These are phyloP conservation scores for Anoncus sp. DNA, from an alignment of 2,888 invertebrate genomes.

Conservation along the genomic window DNA sequence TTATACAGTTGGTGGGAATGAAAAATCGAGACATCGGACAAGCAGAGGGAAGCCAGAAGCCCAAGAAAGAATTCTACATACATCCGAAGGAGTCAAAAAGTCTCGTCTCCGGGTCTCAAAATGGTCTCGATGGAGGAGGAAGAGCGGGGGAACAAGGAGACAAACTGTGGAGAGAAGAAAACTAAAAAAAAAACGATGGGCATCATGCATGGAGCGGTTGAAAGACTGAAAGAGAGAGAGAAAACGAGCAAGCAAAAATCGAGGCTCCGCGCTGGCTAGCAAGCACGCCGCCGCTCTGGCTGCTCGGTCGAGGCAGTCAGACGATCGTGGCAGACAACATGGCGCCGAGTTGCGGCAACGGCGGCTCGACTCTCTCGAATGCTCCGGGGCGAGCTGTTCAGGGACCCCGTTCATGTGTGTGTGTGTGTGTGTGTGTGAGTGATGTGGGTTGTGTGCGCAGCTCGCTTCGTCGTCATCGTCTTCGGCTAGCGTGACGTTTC, in stretches of 20 bases:
- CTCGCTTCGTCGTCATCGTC: slow-evolving; percentile 72
- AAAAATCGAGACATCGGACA: slow-evolving; percentile 31
- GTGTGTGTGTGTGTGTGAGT: not conserved
- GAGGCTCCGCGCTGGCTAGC: slow-evolving; percentile 80
- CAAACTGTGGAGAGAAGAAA: slow-evolving; percentile 43
- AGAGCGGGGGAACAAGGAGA: slow-evolving; percentile 56
- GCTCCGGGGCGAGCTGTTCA: slow-evolving; percentile 34
- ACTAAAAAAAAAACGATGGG: slow-evolving; percentile 47
- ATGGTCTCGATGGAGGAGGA: slow-evolving; percentile 14
- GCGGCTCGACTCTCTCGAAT: slow-evolving; percentile 60
- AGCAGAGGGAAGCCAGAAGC: slow-evolving; percentile 50
- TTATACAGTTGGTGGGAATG: slow-evolving; percentile 22
- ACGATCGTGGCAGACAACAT: slow-evolving; percentile 81
- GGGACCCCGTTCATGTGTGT: slow-evolving; percentile 18
- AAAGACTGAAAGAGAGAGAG: slow-evolving; percentile 24
- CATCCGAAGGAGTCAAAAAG: slow-evolving; percentile 46
- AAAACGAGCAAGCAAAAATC: slow-evolving; percentile 63
- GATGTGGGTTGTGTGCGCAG: slow-evolving; percentile 42
- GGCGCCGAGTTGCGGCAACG: slow-evolving; percentile 77
- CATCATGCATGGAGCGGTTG: slow-evolving; percentile 39
- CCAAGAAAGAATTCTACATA: slow-evolving; percentile 33
- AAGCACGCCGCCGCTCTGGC: slow-evolving; percentile 65
- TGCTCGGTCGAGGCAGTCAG: slow-evolving; percentile 71
- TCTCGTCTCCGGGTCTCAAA: slow-evolving; percentile 51
- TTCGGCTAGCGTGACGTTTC: slow-evolving; percentile 79